Conservation (phyloP, 1,140 invertebrate species). For the Aplysia californica region DNA sequence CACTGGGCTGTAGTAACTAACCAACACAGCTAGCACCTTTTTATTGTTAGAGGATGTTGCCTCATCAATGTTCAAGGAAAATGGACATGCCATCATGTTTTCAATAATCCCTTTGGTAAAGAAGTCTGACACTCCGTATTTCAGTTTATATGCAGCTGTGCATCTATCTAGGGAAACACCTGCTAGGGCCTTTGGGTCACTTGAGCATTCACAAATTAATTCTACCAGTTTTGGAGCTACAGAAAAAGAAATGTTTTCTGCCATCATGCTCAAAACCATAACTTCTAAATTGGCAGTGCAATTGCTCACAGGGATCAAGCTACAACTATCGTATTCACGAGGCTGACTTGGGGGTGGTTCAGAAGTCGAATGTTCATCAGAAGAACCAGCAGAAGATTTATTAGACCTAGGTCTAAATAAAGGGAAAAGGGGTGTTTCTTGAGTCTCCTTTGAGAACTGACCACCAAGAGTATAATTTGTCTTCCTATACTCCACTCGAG, state of each 20-base stretch:
- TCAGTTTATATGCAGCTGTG: conserved; percentile 7
- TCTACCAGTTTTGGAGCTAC: neutral
- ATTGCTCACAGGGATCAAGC: neutral
- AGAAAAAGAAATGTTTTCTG: neutral
- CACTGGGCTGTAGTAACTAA: neutral
- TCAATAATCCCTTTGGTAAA: neutral
- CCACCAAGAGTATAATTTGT: conserved; percentile 3
- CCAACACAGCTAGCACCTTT: neutral
- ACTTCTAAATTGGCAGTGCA: neutral
- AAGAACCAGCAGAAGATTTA: neutral
- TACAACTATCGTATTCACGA: neutral
- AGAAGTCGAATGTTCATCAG: neutral
- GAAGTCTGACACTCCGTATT: neutral
- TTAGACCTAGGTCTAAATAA: neutral
- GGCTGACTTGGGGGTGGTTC: too few relatives aligned
- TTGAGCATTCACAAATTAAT: neutral
- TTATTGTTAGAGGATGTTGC: neutral
- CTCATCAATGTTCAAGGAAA: neutral
- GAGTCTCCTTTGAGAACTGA: neutral
- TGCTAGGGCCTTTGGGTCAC: neutral
- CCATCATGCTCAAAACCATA: conserved; percentile 1
- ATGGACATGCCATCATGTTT: neutral
- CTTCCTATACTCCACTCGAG: neutral
- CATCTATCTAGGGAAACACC: neutral
- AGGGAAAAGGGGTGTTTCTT: neutral